phyloP scores from a whole-genome alignment of 2,888 invertebrate species.

The Tupiocoris notatus region DNA sequence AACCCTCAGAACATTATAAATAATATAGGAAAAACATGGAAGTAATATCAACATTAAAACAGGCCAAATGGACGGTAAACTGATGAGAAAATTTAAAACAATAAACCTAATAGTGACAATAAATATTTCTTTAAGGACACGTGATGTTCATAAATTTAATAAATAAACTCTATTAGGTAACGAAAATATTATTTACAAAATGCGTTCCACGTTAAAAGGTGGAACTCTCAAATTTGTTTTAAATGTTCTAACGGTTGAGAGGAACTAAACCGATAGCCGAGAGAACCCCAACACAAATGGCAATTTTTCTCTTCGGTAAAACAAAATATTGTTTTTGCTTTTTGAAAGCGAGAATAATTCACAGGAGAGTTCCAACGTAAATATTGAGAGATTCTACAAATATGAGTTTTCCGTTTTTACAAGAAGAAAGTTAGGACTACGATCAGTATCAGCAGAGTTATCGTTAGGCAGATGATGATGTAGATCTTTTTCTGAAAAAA shows the following conservation, averaged over 20 bases:
- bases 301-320: no score
- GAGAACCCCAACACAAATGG: no score
- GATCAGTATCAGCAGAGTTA: constrained; percentile 52
- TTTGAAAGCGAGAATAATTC: neutral
- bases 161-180: neutral
- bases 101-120: neutral
- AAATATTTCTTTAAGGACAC: neutral
- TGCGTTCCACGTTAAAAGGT: no score
- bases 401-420: neutral
- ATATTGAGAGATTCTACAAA: neutral
- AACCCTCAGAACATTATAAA: no score
- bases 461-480: constrained; percentile 78
- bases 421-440: constrained; percentile 60
- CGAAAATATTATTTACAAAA: neutral
- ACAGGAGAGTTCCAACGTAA: neutral
- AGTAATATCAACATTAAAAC: no score
- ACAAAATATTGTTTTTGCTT: no score
- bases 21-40: no score
- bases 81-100: neutral
- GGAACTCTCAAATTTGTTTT: no score
- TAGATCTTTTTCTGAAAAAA: constrained; percentile 76
- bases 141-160: neutral
- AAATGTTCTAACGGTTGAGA: no score
- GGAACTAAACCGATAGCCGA: no score
- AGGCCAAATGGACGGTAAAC: neutral